Evolutionary conservation across 2,888 invertebrate genomes (phyloP), one percentile per base, ranked within the genome.

Genomic region (Lasioglossum pauxillum): DNA sequence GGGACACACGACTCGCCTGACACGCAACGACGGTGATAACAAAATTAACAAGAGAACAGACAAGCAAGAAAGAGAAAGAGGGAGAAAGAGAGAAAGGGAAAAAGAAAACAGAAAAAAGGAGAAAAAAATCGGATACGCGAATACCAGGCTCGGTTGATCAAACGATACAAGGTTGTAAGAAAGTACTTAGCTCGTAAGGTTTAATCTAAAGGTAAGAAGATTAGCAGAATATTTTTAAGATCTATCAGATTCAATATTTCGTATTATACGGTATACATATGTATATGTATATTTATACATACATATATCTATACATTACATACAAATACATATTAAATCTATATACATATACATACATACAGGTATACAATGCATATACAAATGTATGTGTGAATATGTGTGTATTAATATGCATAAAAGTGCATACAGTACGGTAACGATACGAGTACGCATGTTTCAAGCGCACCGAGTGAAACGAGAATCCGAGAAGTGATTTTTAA

Each of bases 91-190:
- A 49, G 19, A 49, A 19, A 16, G 5, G 19, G 23, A n/a, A 53
- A 49, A n/a, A 75, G 31, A 46, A 73, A 19, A 46, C 3, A 23
- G 64, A 31, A 69, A 64, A 64, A 75, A 53, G 31, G 19, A 46
- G 71, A 57, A 44, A 38, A 16, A 64, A 77, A 74, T 38, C 69
- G 69, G 69, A 80, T 41, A 83, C 10, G 76, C 83, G 84, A 90
- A 86, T 90, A 74, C 83, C 84, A 84, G 83, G 86, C 89, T 90
- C 90, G 84, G 77, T 83, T 89, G 93, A 89, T 74, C 31, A 91
- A 88, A 92, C 90, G 93, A 94, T 92, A 94, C 93, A 94, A 94
- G 95, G 95, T 95, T 94, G 95, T 95, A 94, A 92, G 95, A 95
- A 95, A 95, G 95, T 95, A 95, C 88, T 93, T 94, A 94, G 93